Base-by-base conservation (phyloP, 2,888 invertebrate species). In the Drosophila testacea region DNA sequence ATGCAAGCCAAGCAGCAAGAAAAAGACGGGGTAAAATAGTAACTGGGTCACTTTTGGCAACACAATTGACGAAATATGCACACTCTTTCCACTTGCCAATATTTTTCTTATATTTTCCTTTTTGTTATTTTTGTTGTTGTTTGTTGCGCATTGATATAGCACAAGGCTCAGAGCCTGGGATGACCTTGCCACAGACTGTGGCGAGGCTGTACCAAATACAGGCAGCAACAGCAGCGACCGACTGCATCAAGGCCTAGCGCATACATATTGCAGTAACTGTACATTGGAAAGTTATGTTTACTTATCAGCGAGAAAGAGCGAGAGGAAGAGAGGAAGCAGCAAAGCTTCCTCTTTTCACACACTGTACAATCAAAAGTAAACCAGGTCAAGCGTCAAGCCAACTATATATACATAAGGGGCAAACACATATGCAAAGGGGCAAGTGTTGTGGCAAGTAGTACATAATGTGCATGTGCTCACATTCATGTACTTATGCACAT, bases 321-420 rank as follows among this genome's bases (percentile, higher is more conserved):
- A 22, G 42, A 54, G 38, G 13, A 28, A 27, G n/a, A 22, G 4
- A n/a, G 7, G 41, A 7, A 38, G 16, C 41, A 51, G 38, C 7
- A 16, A 42, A 9, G 51, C 47, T 48, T 52, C 59, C 65, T 62
- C 68, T 39, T 52, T 62, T 79, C 47, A 55, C 56, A 30, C 59
- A 44, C 46, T 61, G 65, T 62, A 55, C 67, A 69, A 47, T 48
- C 52, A 61, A 67, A 77, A 81, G 77, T 85, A 87, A 86, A 86
- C 85, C 85, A 87, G 85, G 88, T 78, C 85, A 86, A 85, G 88
- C 83, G 79, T 85, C 77, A 77, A 70, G 75, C 56, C 44, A 68
- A 67, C 74, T 73, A 32, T 65, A 13, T 51, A 59, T 6, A 30
- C 30, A 30, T 6, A 41, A 52, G 38, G 39, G 39, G 46, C 36